Conservation (phyloP, 2,797 vertebrate genomes). For the Ciconia nigra region DNA sequence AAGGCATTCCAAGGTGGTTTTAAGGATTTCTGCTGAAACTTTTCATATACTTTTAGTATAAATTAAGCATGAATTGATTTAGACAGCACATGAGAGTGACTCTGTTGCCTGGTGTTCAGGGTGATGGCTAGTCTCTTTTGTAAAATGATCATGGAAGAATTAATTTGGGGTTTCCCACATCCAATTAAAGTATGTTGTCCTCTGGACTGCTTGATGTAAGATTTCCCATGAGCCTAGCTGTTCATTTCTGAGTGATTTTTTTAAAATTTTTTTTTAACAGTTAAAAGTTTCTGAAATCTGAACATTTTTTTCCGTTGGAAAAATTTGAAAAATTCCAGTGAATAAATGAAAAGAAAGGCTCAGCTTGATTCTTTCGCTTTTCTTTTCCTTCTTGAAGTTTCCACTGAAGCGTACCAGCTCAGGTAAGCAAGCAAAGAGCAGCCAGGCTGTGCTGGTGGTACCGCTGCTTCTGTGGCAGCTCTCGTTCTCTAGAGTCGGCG, state of each 20-base stretch:
- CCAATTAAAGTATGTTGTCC: not conserved
- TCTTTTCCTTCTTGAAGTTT: not conserved
- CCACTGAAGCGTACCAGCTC: not conserved
- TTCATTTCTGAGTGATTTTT: not conserved
- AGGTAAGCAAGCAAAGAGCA: not conserved
- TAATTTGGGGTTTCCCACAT: not conserved
- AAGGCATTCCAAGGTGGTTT: not conserved
- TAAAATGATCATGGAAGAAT: not conserved
- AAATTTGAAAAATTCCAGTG: not conserved
- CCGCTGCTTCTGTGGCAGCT: not conserved
- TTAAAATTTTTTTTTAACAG: not conserved
- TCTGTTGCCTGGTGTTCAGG: not conserved
- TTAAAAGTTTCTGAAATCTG: not conserved
- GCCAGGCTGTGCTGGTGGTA: not conserved
- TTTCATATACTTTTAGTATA: not conserved
- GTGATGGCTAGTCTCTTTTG: not conserved
- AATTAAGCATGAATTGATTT: not conserved
- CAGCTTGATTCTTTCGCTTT: not conserved
- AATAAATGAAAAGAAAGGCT: not conserved
- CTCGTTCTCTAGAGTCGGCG: not conserved
- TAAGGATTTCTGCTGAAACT: not conserved
- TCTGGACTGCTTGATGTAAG: not conserved
- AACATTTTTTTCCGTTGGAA: not conserved
- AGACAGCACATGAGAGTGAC: not conserved
- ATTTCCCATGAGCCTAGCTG: not conserved